Conservation (phyloP, 2,888 invertebrate species). For the Megamerina dolium region DNA sequence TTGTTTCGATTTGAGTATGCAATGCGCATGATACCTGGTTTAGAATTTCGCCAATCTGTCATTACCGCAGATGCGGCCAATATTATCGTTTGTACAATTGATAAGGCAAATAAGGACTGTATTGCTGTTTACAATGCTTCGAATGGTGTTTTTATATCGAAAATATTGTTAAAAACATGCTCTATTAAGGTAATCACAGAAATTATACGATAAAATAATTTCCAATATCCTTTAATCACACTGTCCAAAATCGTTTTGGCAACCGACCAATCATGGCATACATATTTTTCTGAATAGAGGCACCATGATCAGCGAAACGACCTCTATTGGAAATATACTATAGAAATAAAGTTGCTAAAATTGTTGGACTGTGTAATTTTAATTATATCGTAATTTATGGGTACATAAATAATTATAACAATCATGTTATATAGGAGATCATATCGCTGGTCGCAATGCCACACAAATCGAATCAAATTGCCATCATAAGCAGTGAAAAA, state of each 20-base stretch:
- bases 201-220: too few relatives aligned
- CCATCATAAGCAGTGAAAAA: constrained; percentile 84
- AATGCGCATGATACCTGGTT: constrained; percentile 63
- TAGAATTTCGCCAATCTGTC: constrained; percentile 68
- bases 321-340: too few relatives aligned
- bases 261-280: too few relatives aligned
- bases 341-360: too few relatives aligned
- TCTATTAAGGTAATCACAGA: constrained; percentile 52
- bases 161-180: constrained; percentile 51
- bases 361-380: too few relatives aligned
- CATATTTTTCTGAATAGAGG: too few relatives aligned
- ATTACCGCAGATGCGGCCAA: constrained; percentile 76
- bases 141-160: constrained; percentile 60
- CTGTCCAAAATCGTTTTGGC: too few relatives aligned
- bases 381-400: too few relatives aligned
- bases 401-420: too few relatives aligned
- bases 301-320: too few relatives aligned
- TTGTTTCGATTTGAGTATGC: constrained; percentile 79
- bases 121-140: constrained; percentile 77
- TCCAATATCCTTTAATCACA: too few relatives aligned
- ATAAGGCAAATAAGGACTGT: constrained; percentile 75
- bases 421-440: constrained; percentile 58
- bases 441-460: constrained; percentile 72
- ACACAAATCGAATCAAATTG: constrained; percentile 77
- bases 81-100: constrained; percentile 73